Evolutionary conservation across 2,888 invertebrate species (phyloP).

Genomic region (Pinctada fucata): DNA sequence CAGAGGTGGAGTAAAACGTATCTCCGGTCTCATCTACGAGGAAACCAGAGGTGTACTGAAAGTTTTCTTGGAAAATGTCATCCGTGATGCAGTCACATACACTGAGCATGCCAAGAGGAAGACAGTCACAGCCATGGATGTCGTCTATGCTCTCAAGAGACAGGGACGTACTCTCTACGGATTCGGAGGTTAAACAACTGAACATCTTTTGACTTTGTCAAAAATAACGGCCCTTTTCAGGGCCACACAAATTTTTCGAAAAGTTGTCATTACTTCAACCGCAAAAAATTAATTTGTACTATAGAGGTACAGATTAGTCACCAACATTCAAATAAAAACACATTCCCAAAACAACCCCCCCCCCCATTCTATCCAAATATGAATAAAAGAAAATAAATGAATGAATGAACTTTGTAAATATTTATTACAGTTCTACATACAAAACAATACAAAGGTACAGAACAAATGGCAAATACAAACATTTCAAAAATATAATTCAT

Average conservation of each 20-base stretch:
- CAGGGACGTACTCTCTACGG: constrained; percentile 46
- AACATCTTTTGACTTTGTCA: not conserved
- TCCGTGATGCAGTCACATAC: constrained; percentile 88
- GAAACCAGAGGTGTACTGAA: constrained; percentile 88
- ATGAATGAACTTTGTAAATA: too few relatives aligned
- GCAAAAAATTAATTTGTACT: not conserved
- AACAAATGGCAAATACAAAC: too few relatives aligned
- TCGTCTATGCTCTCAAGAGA: constrained; percentile 82
- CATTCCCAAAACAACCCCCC: too few relatives aligned
- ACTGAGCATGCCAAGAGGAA: constrained; percentile 92
- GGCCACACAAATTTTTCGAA: constrained; percentile 32
- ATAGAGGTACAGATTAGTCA: too few relatives aligned
- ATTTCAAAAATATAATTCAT: too few relatives aligned
- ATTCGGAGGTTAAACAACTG: constrained; percentile 44
- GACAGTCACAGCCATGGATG: constrained; percentile 85
- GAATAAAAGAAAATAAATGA: too few relatives aligned
- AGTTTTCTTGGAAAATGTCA: constrained; percentile 88
- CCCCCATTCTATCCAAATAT: too few relatives aligned
- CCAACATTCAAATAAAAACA: too few relatives aligned
- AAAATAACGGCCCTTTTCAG: constrained; percentile 41
- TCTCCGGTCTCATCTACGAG: constrained; percentile 88
- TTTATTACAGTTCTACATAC: too few relatives aligned
- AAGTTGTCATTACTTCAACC: not conserved
- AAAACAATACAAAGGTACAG: too few relatives aligned
- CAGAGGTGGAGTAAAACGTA: constrained; percentile 82